phyloP scores from a whole-genome alignment of 2,888 invertebrate species.

The Micoletzkya japonica region DNA sequence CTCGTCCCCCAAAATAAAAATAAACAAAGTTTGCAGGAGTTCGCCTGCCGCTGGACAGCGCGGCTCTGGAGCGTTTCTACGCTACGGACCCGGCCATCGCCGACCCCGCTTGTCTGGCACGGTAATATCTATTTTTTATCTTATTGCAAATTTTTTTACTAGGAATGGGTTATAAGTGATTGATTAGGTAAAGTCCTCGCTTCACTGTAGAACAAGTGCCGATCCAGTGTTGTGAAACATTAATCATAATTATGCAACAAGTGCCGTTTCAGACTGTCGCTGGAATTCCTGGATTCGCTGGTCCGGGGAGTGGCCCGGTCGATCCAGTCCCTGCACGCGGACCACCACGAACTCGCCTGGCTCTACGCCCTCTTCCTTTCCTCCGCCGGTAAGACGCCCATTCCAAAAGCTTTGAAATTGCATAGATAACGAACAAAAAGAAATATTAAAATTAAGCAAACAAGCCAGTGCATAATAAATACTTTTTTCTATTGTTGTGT shows the following conservation, averaged over 20 bases:
- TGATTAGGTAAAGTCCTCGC: background rate
- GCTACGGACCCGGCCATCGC: background rate
- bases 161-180: background rate
- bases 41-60: slow-evolving; percentile 13
- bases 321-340: slow-evolving; percentile 15
- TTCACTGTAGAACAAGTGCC: no score
- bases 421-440: no score
- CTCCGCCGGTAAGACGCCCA: slow-evolving; percentile 1
- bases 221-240: background rate
- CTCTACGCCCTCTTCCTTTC: slow-evolving; percentile 16
- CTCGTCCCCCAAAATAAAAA: no score
- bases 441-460: background rate
- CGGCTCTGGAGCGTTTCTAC: slow-evolving; percentile 1
- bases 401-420: background rate
- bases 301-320: slow-evolving; percentile 8
- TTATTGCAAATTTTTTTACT: background rate
- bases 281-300: slow-evolving; percentile 18
- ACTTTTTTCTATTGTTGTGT: no score
- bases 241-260: background rate
- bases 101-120: slow-evolving; percentile 13
- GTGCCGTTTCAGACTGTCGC: background rate
- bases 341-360: slow-evolving; percentile 22
- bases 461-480: background rate
- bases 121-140: background rate
- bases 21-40: slow-evolving; percentile 13